A percentile compares a stretch with the other conserved stretches of the same genome.
Conservation (phyloP, 2,888 invertebrate species). For the Dioctria linearis region DNA sequence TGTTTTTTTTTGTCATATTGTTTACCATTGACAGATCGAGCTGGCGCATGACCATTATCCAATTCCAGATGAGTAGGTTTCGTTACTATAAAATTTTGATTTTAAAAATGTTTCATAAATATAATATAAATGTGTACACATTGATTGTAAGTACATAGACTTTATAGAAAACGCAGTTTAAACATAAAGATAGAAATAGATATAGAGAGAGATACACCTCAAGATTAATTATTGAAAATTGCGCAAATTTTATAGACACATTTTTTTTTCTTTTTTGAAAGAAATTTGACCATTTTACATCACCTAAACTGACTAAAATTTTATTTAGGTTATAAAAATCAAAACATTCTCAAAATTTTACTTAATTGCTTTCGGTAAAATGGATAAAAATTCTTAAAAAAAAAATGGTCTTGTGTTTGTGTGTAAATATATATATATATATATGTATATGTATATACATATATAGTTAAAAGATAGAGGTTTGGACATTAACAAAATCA, state of each 20-base stretch:
- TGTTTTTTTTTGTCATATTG: neutral
- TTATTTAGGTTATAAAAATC: neutral
- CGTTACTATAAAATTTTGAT: conserved; percentile 70
- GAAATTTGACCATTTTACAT: conserved; percentile 25
- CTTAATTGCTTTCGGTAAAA: neutral
- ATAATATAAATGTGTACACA: conserved; percentile 24
- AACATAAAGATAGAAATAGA: neutral
- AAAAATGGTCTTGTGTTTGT: no score
- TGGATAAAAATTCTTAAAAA: no score
- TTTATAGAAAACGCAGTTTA: neutral
- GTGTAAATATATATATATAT: no score
- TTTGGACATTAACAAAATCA: conserved; percentile 22
- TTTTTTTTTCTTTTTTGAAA: neutral
- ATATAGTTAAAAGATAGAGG: conserved; percentile 21
- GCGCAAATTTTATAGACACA: no score
- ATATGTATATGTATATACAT: no score
- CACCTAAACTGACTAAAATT: neutral
- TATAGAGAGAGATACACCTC: conserved; percentile 22
- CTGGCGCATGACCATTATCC: conserved; percentile 74
- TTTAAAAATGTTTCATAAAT: conserved; percentile 42
- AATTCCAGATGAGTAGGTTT: conserved; percentile 82
- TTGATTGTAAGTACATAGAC: no score
- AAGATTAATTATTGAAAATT: neutral
- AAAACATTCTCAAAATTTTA: neutral
- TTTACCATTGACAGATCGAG: conserved; percentile 88